Conservation (phyloP, 2,113 vertebrate species). For the Ibidorhyncha struthersii region DNA sequence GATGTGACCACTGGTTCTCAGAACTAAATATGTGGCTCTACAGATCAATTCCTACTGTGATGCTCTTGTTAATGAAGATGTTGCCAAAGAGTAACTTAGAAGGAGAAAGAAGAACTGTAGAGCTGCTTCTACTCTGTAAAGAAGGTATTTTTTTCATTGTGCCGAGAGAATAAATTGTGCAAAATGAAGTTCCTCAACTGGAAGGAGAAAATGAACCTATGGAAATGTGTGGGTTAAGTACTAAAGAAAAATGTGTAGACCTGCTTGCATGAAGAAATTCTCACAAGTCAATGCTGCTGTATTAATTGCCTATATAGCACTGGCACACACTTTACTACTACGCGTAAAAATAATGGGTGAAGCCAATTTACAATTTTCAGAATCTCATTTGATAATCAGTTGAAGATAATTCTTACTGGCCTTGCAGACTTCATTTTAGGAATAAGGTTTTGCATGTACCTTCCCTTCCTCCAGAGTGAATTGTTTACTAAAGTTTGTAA, state of each 20-base stretch:
- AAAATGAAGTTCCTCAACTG: neutral
- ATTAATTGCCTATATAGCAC: neutral
- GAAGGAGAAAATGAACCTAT: neutral
- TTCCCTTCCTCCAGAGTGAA: neutral
- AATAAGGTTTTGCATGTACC: neutral
- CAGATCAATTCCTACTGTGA: neutral
- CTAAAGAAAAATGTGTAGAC: neutral
- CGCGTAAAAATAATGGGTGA: neutral
- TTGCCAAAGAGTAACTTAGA: neutral
- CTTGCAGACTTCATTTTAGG: neutral
- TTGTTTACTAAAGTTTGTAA: neutral
- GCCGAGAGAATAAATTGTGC: neutral
- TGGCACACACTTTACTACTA: neutral
- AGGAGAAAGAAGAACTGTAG: neutral
- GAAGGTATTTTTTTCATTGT: neutral
- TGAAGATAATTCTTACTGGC: neutral
- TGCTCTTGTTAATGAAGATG: neutral
- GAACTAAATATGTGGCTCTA: neutral
- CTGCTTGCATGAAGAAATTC: neutral
- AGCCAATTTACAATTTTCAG: neutral
- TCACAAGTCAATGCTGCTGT: neutral
- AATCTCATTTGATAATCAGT: neutral
- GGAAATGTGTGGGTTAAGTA: neutral
- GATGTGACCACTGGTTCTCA: neutral
- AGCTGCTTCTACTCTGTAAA: neutral